Evolutionary conservation across 2,113 vertebrate species (phyloP).

Genomic region (Carassius carassius): DNA sequence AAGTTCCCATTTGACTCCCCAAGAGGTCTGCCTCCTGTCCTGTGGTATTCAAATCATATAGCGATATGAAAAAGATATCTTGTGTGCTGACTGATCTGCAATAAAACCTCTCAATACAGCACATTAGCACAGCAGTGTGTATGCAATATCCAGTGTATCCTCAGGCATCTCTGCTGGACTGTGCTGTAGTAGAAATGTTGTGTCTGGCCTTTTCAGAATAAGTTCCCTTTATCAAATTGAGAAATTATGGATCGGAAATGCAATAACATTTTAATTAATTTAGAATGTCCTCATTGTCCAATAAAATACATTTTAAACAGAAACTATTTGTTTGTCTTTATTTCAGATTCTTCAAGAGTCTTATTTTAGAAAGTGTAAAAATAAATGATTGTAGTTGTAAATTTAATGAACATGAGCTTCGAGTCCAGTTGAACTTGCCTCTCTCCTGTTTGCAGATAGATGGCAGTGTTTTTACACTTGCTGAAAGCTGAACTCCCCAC

Average conservation of each 20-base stretch:
- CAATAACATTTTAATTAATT: constrained; percentile 46
- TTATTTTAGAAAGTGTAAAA: not conserved
- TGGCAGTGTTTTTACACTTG: constrained; percentile 47
- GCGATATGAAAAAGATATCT: constrained; percentile 54
- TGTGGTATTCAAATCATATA: constrained; percentile 48
- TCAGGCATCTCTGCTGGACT: constrained; percentile 52
- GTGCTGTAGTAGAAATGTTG: constrained; percentile 53
- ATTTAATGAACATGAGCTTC: not conserved
- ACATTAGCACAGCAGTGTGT: constrained; percentile 34
- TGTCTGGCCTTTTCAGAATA: constrained; percentile 29
- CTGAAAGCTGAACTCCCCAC: not conserved
- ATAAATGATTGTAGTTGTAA: not conserved
- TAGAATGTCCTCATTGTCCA: constrained; percentile 38
- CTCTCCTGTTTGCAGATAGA: constrained; percentile 39
- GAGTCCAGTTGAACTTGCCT: not conserved
- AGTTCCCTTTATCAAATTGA: constrained; percentile 39
- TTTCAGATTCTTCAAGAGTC: not conserved
- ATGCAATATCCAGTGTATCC: constrained; percentile 50
- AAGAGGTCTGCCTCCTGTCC: constrained; percentile 23
- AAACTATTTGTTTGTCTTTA: constrained; percentile 50
- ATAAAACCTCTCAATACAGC: constrained; percentile 66
- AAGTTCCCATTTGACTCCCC: constrained; percentile 54
- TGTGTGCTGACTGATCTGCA: constrained; percentile 60
- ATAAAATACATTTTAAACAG: constrained; percentile 65
- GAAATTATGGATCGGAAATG: constrained; percentile 34